These are phyloP conservation scores for Sturnira hondurensis DNA, from an alignment of 2,113 vertebrate genomes.

Conservation along the genomic window DNA sequence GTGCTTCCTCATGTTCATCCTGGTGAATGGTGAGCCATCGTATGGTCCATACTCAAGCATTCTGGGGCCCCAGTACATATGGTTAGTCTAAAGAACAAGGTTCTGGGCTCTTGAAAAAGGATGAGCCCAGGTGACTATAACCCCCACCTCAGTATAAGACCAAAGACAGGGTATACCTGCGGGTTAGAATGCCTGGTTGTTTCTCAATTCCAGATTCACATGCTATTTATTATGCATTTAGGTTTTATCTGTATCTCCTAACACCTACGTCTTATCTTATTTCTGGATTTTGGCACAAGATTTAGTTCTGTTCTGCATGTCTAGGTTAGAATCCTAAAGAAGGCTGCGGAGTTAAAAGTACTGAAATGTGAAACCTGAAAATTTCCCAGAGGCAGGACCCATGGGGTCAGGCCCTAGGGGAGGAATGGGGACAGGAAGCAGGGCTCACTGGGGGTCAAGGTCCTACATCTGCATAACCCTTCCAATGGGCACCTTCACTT, in stretches of 20 bases:
- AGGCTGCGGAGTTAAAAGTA: neutral
- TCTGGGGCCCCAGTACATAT: neutral
- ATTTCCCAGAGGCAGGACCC: rapidly evolving
- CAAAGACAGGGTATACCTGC: neutral
- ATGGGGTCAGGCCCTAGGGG: neutral
- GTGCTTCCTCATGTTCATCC: neutral
- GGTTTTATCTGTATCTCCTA: neutral
- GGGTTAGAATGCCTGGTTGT: neutral
- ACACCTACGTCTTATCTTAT: neutral
- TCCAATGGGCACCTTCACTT: neutral
- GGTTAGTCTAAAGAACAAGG: neutral
- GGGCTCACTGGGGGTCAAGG: too few species aligned
- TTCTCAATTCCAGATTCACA: neutral
- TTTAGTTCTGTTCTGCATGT: neutral
- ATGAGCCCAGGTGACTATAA: neutral
- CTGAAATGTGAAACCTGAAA: neutral
- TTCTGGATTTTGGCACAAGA: neutral
- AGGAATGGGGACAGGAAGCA: too few species aligned
- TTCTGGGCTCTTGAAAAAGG: neutral
- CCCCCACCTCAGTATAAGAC: neutral
- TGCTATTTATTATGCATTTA: neutral
- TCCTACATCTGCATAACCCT: neutral
- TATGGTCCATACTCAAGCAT: rapidly evolving
- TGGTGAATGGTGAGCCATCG: too few species aligned
- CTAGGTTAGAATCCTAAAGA: neutral